A percentile compares a stretch with the other conserved stretches of the same genome.
phyloP scores from a whole-genome alignment of 2,113 vertebrate species.

The Micronycteris hirsuta region DNA sequence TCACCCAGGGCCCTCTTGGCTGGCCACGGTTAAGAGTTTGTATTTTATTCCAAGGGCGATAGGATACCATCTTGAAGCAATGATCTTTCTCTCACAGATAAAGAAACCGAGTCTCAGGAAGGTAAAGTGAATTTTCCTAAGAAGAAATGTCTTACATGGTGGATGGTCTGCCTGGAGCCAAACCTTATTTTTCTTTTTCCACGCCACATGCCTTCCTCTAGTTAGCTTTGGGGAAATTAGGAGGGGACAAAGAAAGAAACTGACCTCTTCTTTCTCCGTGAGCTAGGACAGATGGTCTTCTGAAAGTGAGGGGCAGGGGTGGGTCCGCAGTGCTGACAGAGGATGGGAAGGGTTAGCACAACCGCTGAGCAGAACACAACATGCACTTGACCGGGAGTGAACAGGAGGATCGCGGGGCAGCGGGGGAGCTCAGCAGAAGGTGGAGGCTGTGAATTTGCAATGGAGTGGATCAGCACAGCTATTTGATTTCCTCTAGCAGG shows the following conservation, averaged over 20 bases:
- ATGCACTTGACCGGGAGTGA: neutral
- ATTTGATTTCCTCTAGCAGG: neutral
- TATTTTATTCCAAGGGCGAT: neutral
- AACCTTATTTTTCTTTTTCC: neutral
- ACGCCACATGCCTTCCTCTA: neutral
- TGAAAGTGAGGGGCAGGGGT: neutral
- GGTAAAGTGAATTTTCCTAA: neutral
- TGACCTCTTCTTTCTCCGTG: neutral
- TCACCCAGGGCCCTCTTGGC: accelerated
- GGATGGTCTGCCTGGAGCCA: neutral
- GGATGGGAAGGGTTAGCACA: neutral
- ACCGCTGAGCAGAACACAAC: accelerated
- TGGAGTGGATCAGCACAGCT: neutral
- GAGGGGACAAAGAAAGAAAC: neutral
- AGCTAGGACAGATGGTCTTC: neutral
- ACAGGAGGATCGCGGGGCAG: neutral
- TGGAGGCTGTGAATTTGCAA: neutral
- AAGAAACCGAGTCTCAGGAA: neutral
- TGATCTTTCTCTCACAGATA: neutral
- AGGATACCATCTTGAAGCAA: neutral
- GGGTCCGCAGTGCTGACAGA: neutral
- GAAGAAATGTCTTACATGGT: neutral
- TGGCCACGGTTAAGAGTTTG: neutral
- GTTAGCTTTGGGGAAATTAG: neutral
- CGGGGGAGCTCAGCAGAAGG: neutral